These are phyloP conservation scores for Hymenochirus boettgeri DNA, from an alignment of 2,113 vertebrate species.

Conservation along the genomic window DNA sequence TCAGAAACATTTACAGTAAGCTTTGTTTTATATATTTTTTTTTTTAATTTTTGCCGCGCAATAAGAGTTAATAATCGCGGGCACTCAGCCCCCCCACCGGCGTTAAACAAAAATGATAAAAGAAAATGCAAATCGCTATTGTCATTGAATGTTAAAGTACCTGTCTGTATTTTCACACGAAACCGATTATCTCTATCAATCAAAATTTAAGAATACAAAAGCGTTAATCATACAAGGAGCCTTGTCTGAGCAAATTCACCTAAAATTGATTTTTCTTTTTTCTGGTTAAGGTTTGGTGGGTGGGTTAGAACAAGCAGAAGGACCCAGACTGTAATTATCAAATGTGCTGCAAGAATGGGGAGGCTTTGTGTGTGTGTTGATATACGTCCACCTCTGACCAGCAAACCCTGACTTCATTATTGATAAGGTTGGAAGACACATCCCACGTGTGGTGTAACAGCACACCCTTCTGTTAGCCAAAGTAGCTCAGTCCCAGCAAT, in stretches of 20 bases:
- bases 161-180: constrained; percentile 84
- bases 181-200: constrained; percentile 87
- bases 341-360: constrained; percentile 50
- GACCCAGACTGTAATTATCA: constrained; percentile 69
- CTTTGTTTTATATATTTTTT: constrained; percentile 70
- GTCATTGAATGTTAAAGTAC: constrained; percentile 83
- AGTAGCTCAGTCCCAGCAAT: constrained; percentile 58
- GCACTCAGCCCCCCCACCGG: constrained; percentile 75
- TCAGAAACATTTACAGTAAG: constrained; percentile 71
- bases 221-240: constrained; percentile 78
- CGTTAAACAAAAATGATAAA: constrained; percentile 82
- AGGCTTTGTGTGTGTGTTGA: constrained; percentile 61
- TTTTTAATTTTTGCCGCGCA: constrained; percentile 53
- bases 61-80: constrained; percentile 81
- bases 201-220: constrained; percentile 86
- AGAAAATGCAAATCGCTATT: constrained; percentile 85
- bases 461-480: constrained; percentile 78
- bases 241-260: constrained; percentile 70
- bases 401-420: constrained; percentile 61
- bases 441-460: constrained; percentile 72
- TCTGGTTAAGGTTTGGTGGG: constrained; percentile 23
- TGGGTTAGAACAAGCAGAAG: constrained; percentile 57
- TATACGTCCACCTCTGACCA: constrained; percentile 60
- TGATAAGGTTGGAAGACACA: constrained; percentile 64
- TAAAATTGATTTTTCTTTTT: constrained; percentile 58